Base-by-base conservation (phyloP, 2,888 invertebrate genomes). In the Rutpela maculata region DNA sequence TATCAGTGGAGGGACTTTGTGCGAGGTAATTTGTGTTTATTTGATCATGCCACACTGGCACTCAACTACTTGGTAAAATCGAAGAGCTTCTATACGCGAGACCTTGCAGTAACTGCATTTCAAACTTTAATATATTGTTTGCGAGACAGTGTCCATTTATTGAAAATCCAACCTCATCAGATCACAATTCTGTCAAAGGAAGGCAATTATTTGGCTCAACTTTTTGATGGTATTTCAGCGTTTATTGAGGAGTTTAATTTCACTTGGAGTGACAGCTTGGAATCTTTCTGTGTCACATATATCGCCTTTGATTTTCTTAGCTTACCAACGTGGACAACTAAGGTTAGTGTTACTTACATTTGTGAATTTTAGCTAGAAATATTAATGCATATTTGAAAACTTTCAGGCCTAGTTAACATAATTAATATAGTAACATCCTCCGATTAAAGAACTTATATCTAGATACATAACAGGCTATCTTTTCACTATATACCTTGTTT, bases 221-320 rank as follows among this genome's bases (percentile, higher is more conserved):
- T 95, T 0, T 88, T 96, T 75, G 93, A 95, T 75, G 93, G 92
- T 0, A 89, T 95, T 12, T 90, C 93, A 22, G 91, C 91, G 0
- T 89, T 95, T 60, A 93, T 95, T 5, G 93, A 93, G 76, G 92
- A 93, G 65, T 94, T 94, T 82, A 92, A 94, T 78, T 93, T 96
- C 15, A 94, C 94, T 43, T 96, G 96, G 96, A 93, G 93, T 75
- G 95, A 95, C 83, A 95, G 94, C 75, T 91, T 95, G 2, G 95
- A 96, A 90, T 93, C 95, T 0, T 91, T 95, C 77, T 94, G 94
- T 81, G 89, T 96, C 12, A 88, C 93, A 56, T 90, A 91, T 60
- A 88, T 91, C 5, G 90, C 91, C 11, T 90, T 92, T 76, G 91
- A 91, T 77, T 90, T 93, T 69, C 84, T 93, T 22, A 91, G 91